Base-by-base conservation (phyloP, 2,888 invertebrate species). In the Cerastoderma edule region DNA sequence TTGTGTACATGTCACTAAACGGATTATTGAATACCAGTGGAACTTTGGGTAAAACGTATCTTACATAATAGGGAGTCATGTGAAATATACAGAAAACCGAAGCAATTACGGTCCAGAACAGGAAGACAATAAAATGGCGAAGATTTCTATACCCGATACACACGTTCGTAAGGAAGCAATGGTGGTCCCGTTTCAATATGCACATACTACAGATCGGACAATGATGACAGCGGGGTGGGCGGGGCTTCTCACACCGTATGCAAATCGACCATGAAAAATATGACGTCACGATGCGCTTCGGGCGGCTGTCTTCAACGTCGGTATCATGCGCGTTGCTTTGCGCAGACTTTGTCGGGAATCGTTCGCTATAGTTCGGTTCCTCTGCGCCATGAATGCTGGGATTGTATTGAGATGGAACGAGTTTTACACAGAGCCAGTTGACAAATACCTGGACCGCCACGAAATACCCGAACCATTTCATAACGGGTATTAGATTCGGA, bases 201-300 rank as follows among this genome's bases (percentile, higher is more conserved):
- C 92, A 92, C 3, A 70, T 81, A 24, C 87, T 81, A 63, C 91
- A 92, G 19, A 90, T 50, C 0, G 84, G 82, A 70, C 91, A 92
- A 74, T 92, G 91, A 75, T 91, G 91, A 33, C 91, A 88, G 24
- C 91, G 76, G 0, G 91, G 91, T 1, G 91, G 91, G 0, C 90
- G 84, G 35, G 87, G 86, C 33, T 79, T 35, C 28, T 87, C 78
- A 67, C 91, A 91, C 8, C 78, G 65, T 19, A 87, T 67, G 75
- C 91, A 91, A 0, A 90, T 89, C 46, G 86, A 87, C 91, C 91
- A 91, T 8, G 90, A 88, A 87, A 90, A 91, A 75, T 91, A 91
- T 0, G 90, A 89, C 71, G 88, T 90, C 19, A 88, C 85, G 16
- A 83, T 75, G 6, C 83, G 60, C 50, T 57, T 72, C 10, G 77